Conservation (phyloP, 2,113 vertebrate genomes). For the Mus spicilegus region DNA sequence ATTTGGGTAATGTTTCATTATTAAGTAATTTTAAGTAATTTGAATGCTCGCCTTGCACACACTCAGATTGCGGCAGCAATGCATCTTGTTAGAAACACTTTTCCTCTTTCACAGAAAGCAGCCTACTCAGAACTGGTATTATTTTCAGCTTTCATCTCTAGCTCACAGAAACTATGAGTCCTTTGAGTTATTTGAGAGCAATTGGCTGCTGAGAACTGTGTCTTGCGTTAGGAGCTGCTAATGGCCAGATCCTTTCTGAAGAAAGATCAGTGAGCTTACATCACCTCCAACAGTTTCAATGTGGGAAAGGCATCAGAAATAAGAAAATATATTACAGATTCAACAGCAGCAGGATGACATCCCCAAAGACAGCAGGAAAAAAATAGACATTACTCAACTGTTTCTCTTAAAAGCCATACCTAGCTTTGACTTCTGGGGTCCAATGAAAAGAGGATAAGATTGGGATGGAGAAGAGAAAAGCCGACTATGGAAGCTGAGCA, state of each 20-base stretch:
- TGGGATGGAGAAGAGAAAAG: background rate
- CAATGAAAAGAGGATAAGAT: conserved; percentile 56
- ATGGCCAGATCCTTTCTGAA: conserved; percentile 73
- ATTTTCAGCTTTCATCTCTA: conserved; percentile 79
- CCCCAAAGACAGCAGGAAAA: conserved; percentile 60
- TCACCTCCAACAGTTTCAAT: conserved; percentile 74
- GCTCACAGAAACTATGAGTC: conserved; percentile 80
- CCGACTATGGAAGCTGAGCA: background rate
- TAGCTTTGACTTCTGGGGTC: conserved; percentile 22
- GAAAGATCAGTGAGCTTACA: conserved; percentile 68
- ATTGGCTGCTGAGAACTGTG: conserved; percentile 79
- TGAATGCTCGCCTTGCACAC: conserved; percentile 77
- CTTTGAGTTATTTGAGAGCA: conserved; percentile 82
- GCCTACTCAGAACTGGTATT: conserved; percentile 80
- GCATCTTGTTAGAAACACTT: conserved; percentile 80
- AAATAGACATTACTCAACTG: background rate
- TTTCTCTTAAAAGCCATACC: background rate
- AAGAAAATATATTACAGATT: conserved; percentile 58
- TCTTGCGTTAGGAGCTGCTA: conserved; percentile 78
- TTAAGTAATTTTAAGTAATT: conserved; percentile 84
- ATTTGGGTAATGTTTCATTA: conserved; percentile 86
- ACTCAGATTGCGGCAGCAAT: conserved; percentile 46
- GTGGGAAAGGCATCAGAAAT: conserved; percentile 72
- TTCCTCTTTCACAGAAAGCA: conserved; percentile 84
- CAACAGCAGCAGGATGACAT: background rate